Evolutionary conservation across 2,888 invertebrate genomes (phyloP), one percentile per base, ranked within the genome.

Genomic region (Neoascia interrupta): DNA sequence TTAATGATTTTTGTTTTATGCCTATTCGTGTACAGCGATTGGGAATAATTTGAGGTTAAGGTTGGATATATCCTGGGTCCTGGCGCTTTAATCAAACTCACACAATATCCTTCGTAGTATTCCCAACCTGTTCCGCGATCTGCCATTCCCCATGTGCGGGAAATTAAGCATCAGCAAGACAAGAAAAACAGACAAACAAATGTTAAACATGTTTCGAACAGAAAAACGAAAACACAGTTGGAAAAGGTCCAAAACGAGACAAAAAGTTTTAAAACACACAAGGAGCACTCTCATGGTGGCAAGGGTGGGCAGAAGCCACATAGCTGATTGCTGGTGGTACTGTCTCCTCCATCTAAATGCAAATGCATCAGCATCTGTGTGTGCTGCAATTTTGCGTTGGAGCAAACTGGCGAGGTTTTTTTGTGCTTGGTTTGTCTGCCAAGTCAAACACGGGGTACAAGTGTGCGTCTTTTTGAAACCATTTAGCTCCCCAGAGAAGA

Each of bases 61-160:
- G n/a, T n/a, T n/a, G n/a, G n/a, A n/a, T n/a, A n/a, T n/a, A n/a
- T n/a, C n/a, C n/a, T n/a, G n/a, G n/a, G n/a, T n/a, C n/a, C n/a
- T n/a, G n/a, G n/a, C n/a, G n/a, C n/a, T n/a, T n/a, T n/a, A n/a
- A n/a, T n/a, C n/a, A n/a, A n/a, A n/a, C n/a, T n/a, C n/a, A n/a
- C n/a, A n/a, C n/a, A n/a, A n/a, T n/a, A n/a, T n/a, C n/a, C n/a
- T n/a, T n/a, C n/a, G n/a, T n/a, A 64, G 60, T 76, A 64, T 72
- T 72, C 76, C 58, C 76, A 76, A 72, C 70, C 72, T 70, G 76
- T 76, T 76, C 72, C 70, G 70, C n/a, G n/a, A n/a, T 60, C 61
- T 2, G 43, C 28, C 58, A 51, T 58, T 28, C 18, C 26, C 11
- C 18, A 2, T 5, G 26, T 10, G 45, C 54, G n/a, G 28, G 11